Base-by-base conservation (phyloP, 2,797 vertebrate species). In the Notamacropus eugenii region DNA sequence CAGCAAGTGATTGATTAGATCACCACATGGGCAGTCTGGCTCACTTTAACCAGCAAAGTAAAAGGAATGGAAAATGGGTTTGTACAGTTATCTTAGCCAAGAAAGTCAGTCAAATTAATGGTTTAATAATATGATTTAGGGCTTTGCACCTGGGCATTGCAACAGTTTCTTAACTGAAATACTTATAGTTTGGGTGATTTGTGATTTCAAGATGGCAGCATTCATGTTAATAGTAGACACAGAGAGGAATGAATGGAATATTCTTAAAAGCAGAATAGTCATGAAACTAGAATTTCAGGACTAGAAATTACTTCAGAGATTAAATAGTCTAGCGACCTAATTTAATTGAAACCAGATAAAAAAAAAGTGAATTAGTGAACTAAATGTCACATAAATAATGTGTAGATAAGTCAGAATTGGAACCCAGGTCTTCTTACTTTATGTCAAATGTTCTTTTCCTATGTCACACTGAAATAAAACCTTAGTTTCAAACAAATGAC, bases 1-100 rank as follows among this genome's bases (percentile, higher is more conserved):
- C 97, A 95, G 97, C 94, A 97, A 96, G 95, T 97, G 93, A 97
- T 95, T 97, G 95, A 90, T 16, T 96, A 52, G 46, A 95, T 96
- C 96, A 96, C 92, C 95, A 93, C 54, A 95, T 95, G 54, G 91
- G 92, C n/a, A 96, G 94, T 92, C 92, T 16, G 46, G 82, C 14
- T 62, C 31, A 50, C 31, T 94, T 92, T 95, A 96, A 93, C 96
- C 52, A 96, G 93, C 93, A 96, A 95, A 95, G 92, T 62, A 97
- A 96, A 10, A 95, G 31, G 55, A 97, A 95, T 29, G 12, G 92
- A 95, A 95, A 94, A 92, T 50, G 87, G 67, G 40, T 40, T 92
- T 13, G 3, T 56, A 40, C 90, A 92, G 10, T 93, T 92, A 91
- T 40, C 62, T 95, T 95, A 55, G 94, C 34, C 87, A 94, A 95